Percentiles rank a stretch among this genome's conserved stretches.
Conservation (phyloP, 2,113 vertebrate genomes). For the Mixornis gularis region DNA sequence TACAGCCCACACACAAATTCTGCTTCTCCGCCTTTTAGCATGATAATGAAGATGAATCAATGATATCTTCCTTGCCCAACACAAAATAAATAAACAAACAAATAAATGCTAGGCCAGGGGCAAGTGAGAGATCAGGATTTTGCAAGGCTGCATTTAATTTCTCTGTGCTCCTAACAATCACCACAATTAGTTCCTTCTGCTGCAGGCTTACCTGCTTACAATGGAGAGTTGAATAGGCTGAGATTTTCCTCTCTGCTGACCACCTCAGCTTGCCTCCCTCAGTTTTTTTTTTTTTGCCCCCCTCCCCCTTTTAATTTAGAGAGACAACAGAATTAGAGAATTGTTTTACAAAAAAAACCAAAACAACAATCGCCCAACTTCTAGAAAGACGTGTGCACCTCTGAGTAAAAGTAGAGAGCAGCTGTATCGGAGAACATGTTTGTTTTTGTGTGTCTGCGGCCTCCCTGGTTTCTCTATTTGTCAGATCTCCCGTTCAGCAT, state of each 20-base stretch:
- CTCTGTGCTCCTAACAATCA: background rate
- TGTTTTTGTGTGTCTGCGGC: background rate
- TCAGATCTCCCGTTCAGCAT: background rate
- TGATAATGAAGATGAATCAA: background rate
- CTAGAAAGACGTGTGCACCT: background rate
- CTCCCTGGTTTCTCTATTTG: background rate
- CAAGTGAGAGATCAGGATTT: background rate
- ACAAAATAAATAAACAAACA: background rate
- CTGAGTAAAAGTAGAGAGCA: background rate
- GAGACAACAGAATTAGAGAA: background rate
- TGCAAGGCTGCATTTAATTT: conserved; percentile 39
- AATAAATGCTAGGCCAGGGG: background rate
- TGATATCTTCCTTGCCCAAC: background rate
- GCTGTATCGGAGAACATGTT: background rate
- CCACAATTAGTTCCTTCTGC: conserved; percentile 39
- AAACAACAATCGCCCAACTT: background rate
- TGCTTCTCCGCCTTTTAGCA: background rate
- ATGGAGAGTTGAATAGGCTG: background rate
- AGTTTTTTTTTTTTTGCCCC: accelerated
- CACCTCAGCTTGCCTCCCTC: background rate
- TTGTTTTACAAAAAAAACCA: background rate
- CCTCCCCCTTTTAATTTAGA: background rate
- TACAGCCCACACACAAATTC: background rate
- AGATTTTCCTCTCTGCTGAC: conserved; percentile 16
- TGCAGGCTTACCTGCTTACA: conserved; percentile 46